Percentiles rank a stretch among this genome's conserved stretches.
phyloP scores from a whole-genome alignment of 1,140 invertebrate genomes.

The Goniozus legneri region DNA sequence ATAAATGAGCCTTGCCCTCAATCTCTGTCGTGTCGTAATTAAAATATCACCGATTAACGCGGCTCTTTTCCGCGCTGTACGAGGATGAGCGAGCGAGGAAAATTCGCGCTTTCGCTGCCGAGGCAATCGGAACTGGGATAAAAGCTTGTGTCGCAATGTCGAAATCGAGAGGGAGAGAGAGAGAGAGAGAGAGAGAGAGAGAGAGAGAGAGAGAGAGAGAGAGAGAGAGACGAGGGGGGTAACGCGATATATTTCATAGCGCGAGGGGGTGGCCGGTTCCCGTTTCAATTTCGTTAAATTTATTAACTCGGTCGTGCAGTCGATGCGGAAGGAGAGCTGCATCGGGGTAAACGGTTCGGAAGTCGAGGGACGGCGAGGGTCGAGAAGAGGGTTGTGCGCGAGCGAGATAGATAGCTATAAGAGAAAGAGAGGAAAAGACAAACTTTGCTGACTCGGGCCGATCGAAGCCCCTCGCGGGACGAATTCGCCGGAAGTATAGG shows the following conservation, averaged over 20 bases:
- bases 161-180: neutral
- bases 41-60: no score
- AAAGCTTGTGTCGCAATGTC: no score
- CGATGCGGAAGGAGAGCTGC: conserved; percentile 11
- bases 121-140: no score
- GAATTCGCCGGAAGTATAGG: conserved; percentile 14
- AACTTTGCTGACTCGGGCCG: conserved; percentile 17
- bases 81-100: no score
- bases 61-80: no score
- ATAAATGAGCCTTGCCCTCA: no score
- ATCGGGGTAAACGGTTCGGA: conserved; percentile 10
- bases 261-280: neutral
- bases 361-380: neutral
- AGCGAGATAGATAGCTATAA: no score
- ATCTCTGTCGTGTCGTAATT: no score
- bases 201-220: neutral
- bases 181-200: neutral
- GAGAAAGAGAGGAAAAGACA: no score
- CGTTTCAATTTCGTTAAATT: conserved; percentile 9
- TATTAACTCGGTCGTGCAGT: conserved; percentile 12
- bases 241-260: neutral
- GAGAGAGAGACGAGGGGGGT: neutral
- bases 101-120: no score
- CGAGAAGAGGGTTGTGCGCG: no score
- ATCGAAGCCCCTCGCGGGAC: neutral